These are phyloP conservation scores for Ephydatia muelleri DNA, from an alignment of 37 sponge, comb jelly and placozoan genomes.

Conservation along the genomic window DNA sequence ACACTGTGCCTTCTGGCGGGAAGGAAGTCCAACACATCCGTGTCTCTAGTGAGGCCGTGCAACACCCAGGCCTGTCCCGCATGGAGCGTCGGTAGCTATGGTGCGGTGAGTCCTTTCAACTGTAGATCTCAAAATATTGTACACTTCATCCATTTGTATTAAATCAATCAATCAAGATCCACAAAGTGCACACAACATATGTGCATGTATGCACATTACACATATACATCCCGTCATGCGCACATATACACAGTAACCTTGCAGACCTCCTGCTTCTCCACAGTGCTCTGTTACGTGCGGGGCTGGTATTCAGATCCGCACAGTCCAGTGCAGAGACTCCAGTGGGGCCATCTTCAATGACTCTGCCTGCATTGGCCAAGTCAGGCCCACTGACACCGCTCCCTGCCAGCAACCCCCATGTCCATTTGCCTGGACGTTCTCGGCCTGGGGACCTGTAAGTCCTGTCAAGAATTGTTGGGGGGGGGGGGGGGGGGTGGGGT, in stretches of 20 bases:
- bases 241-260: background rate
- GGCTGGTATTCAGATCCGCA: slow-evolving; percentile 14
- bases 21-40: background rate
- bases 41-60: background rate
- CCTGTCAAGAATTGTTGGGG: no score
- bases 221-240: background rate
- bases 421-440: no score
- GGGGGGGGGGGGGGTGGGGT: no score
- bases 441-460: no score
- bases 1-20: background rate
- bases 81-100: no score
- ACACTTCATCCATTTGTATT: no score
- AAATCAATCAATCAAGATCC: no score
- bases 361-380: background rate
- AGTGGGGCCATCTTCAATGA: slow-evolving; percentile 9
- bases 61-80: background rate
- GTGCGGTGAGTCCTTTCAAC: no score
- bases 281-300: slow-evolving; percentile 39
- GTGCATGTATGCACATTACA: no score
- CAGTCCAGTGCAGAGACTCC: slow-evolving; percentile 32
- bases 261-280: background rate
- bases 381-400: background rate
- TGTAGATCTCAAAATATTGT: no score
- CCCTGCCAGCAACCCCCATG: background rate
- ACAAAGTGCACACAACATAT: no score